These are phyloP conservation scores for Megalops atlanticus DNA, from an alignment of 2,113 vertebrate genomes.

Conservation along the genomic window DNA sequence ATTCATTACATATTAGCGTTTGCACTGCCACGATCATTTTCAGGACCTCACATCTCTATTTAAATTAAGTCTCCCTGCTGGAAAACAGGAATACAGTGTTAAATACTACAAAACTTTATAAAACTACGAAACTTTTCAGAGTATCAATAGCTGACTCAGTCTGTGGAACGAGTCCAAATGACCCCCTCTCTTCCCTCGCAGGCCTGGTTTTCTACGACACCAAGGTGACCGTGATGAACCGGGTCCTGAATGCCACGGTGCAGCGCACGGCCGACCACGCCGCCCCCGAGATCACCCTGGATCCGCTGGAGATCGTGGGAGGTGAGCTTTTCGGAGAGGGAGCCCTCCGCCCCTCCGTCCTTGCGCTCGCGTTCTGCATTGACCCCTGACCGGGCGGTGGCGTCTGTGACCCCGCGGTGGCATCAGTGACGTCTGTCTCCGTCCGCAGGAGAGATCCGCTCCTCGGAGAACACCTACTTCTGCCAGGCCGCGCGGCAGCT, in stretches of 20 bases:
- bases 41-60: too few relatives aligned
- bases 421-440: not conserved
- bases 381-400: too few relatives aligned
- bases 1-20: too few relatives aligned
- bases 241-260: conserved; percentile 90
- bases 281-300: conserved; percentile 93
- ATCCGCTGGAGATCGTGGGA: conserved; percentile 93
- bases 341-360: not conserved
- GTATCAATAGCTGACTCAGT: too few relatives aligned
- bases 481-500: conserved; percentile 94
- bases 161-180: not conserved
- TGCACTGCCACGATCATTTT: too few relatives aligned
- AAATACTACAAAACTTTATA: not conserved
- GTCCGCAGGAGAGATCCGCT: conserved; percentile 83
- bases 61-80: too few relatives aligned
- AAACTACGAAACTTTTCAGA: too few relatives aligned
- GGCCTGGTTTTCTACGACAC: conserved; percentile 95
- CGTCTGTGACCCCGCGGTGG: not conserved
- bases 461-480: conserved; percentile 94
- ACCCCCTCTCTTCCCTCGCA: conserved; percentile 48
- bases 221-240: conserved; percentile 93
- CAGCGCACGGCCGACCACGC: conserved; percentile 95
- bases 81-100: not conserved
- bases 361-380: not conserved
- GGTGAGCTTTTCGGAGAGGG: conserved; percentile 61